Percentiles rank a stretch among this genome's conserved stretches.
These are phyloP conservation scores for Elanus axillaris DNA, from an alignment of 2,113 vertebrate genomes.

Conservation along the genomic window DNA sequence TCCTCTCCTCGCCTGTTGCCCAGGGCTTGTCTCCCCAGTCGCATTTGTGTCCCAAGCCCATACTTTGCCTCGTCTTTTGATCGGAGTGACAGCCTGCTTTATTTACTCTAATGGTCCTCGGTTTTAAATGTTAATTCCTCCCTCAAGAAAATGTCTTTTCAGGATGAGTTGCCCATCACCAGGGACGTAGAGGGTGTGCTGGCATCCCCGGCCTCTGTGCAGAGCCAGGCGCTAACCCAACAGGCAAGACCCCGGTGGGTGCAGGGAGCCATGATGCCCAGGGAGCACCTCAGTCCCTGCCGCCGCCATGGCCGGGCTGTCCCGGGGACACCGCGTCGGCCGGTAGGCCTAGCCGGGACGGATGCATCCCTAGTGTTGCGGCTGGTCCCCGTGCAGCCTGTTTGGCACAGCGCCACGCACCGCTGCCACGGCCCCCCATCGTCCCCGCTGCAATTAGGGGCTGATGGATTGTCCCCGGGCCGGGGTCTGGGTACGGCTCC, in stretches of 20 bases:
- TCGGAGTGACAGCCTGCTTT: conserved; percentile 48
- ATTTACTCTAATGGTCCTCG: conserved; percentile 52
- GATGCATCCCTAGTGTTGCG: fast-evolving
- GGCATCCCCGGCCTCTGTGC: neutral
- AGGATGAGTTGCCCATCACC: conserved; percentile 23
- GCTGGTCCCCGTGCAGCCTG: fast-evolving
- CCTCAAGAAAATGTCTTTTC: conserved; percentile 63
- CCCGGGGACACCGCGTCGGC: fast-evolving
- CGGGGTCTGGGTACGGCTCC: neutral
- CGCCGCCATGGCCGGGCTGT: neutral
- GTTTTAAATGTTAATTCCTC: conserved; percentile 66
- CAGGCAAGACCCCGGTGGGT: neutral
- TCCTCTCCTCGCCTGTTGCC: neutral
- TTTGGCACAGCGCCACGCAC: neutral
- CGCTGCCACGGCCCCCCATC: neutral
- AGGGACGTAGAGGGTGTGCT: neutral
- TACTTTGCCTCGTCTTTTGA: neutral
- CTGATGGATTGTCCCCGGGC: neutral
- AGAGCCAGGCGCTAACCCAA: neutral
- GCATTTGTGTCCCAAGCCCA: neutral
- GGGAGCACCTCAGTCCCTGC: neutral
- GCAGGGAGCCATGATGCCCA: neutral
- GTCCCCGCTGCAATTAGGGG: neutral
- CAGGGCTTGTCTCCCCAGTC: neutral
- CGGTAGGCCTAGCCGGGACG: fast-evolving